A percentile compares a stretch with the other conserved stretches of the same genome.
phyloP scores from a whole-genome alignment of 2,797 vertebrate species.

The Coendou prehensilis region DNA sequence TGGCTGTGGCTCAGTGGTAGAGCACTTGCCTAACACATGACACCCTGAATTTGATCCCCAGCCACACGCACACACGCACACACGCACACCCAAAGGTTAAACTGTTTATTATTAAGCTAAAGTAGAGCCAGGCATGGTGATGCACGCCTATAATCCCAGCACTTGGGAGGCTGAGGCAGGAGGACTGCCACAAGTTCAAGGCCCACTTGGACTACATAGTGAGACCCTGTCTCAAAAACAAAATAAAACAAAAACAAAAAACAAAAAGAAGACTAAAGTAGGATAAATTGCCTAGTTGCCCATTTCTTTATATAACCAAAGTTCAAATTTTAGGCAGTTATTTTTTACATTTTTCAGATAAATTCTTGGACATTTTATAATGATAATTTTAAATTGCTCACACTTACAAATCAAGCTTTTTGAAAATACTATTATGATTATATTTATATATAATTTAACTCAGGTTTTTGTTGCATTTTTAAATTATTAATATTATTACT shows the following conservation, averaged over 20 bases:
- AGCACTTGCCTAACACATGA: background rate
- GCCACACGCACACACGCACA: background rate
- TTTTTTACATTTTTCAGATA: constrained; percentile 51
- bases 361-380: background rate
- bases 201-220: too few species aligned
- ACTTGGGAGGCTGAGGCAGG: too few species aligned
- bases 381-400: constrained; percentile 11
- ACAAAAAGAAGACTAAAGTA: background rate
- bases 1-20: background rate
- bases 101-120: background rate
- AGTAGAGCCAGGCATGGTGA: background rate
- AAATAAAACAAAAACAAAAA: too few species aligned
- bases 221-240: too few species aligned
- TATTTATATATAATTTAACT: constrained; percentile 27
- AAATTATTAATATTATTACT: constrained; percentile 16
- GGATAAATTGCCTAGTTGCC: background rate
- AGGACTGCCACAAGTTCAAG: too few species aligned
- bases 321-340: background rate
- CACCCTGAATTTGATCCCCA: background rate
- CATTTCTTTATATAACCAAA: background rate
- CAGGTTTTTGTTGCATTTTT: constrained; percentile 41
- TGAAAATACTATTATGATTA: constrained; percentile 22
- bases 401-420: background rate
- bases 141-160: too few species aligned
- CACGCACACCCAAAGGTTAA: background rate